Evolutionary conservation across 1,140 invertebrate genomes (phyloP), one percentile per base, ranked within the genome.

Genomic region (Ridgeia piscesae): DNA sequence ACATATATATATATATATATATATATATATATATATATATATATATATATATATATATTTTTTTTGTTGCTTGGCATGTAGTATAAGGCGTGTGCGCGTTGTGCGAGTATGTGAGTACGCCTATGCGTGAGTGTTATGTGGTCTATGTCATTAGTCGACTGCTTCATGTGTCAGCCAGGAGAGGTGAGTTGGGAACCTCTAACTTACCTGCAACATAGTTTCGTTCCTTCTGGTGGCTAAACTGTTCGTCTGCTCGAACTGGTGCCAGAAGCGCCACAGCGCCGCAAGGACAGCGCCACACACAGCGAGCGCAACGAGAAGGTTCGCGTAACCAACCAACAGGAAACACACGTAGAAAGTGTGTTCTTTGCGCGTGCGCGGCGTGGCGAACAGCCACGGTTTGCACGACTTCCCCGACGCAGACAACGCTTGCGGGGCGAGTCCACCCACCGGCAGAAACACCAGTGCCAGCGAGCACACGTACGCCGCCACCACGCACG

Each of bases 371-470:
- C 21, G 34, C 31, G 91, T 27, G 14, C 33, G 34, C 0, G 94
- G 94, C 0, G 89, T 93, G 21, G 93, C 91, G 2, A 94, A 88
- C 6, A 95, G 93, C 94, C 94, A 95, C 14, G 94, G 93, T 48
- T 93, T 35, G 92, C 94, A 95, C 8, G 93, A 91, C 14, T 50
- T 91, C 6, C 94, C 94, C 31, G 91, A 89, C n/a, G 33, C 90
- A 21, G 92, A 89, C 92, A 93, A 92, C 8, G 93, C 91, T 17
- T 91, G 89, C n/a, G 94, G 94, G 6, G 94, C 94, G 14, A 94
- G 93, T n/a, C 94, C 94, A 1, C 93, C 92, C 35, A 95, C 93
- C 11, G 94, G 94, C 48, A 95, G 92, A 35, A 93, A 92, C 33
- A 94, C 92, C n/a, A 94, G 92, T 34, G 91, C 33, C 35, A 95